phyloP scores from a whole-genome alignment of 2,888 invertebrate genomes.

The Polyploca ridens region DNA sequence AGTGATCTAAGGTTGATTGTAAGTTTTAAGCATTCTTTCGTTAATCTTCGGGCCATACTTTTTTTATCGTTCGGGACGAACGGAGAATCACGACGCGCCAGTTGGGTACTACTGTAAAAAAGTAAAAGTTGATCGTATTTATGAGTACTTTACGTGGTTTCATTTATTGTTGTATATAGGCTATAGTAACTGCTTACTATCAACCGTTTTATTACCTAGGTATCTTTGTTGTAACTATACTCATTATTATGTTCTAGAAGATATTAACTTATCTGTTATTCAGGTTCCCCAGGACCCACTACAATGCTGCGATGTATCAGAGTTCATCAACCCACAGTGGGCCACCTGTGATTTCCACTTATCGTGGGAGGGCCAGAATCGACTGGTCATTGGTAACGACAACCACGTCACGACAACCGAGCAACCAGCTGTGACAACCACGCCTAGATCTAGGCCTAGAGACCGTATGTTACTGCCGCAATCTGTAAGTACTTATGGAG shows the following conservation, averaged over 20 bases:
- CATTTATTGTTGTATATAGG: too few species aligned
- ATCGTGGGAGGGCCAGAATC: slow-evolving; percentile 48
- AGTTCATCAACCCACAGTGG: slow-evolving; percentile 61
- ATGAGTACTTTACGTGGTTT: too few species aligned
- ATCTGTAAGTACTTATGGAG: slow-evolving; percentile 49
- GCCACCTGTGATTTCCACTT: slow-evolving; percentile 64
- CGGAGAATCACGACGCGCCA: too few species aligned
- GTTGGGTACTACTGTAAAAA: too few species aligned
- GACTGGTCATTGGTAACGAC: slow-evolving; percentile 49
- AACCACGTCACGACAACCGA: neutral
- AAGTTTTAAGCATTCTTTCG: too few species aligned
- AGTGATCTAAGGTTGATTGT: too few species aligned
- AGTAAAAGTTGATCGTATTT: too few species aligned
- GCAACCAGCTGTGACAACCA: slow-evolving; percentile 25
- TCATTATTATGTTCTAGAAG: neutral
- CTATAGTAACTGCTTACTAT: too few species aligned
- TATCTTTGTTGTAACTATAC: neutral
- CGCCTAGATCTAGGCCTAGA: slow-evolving; percentile 29
- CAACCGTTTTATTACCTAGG: neutral
- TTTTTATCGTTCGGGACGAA: too few species aligned
- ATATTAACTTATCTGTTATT: neutral
- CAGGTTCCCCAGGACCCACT: slow-evolving; percentile 26
- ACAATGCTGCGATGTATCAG: slow-evolving; percentile 68
- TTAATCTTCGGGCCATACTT: too few species aligned
- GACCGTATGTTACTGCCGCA: slow-evolving; percentile 66